These are phyloP conservation scores for Pteropus rufus DNA, from an alignment of 2,797 vertebrate genomes.

Conservation along the genomic window DNA sequence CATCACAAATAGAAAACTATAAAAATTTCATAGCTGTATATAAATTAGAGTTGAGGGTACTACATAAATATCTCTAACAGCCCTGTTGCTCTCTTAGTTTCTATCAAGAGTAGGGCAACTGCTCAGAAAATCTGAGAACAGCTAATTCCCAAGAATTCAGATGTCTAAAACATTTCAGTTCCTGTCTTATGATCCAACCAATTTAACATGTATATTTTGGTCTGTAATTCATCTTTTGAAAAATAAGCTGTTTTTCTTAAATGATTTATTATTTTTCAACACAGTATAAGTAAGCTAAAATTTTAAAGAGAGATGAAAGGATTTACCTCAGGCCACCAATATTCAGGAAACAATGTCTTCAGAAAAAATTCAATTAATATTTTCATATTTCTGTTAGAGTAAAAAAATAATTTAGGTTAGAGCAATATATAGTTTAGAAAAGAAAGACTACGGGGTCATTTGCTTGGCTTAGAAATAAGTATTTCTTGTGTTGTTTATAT, in stretches of 20 bases:
- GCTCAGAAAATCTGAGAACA: conserved; percentile 57
- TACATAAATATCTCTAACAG: conserved; percentile 73
- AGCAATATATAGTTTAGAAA: background rate
- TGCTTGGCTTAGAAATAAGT: background rate
- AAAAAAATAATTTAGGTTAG: background rate
- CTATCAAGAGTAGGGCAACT: conserved; percentile 61
- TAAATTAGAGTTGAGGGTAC: conserved; percentile 49
- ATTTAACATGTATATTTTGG: conserved; percentile 54
- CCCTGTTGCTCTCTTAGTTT: conserved; percentile 59
- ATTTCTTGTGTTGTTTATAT: background rate
- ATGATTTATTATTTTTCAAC: conserved; percentile 66
- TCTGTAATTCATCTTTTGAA: conserved; percentile 58
- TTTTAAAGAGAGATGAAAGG: conserved; percentile 47
- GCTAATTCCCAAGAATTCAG: conserved; percentile 29
- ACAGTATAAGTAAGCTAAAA: conserved; percentile 41
- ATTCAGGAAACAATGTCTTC: conserved; percentile 38
- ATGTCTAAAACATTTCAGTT: conserved; percentile 18
- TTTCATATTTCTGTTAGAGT: conserved; percentile 25
- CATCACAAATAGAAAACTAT: conserved; percentile 59
- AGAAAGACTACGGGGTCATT: background rate
- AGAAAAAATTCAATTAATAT: conserved; percentile 27
- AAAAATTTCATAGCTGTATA: conserved; percentile 55
- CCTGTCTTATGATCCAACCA: conserved; percentile 62
- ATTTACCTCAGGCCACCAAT: conserved; percentile 35
- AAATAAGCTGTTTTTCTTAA: conserved; percentile 58